Evolutionary conservation across 2,888 invertebrate species (phyloP), one percentile per base, ranked within the genome.

Genomic region (Bedellia somnulentella): DNA sequence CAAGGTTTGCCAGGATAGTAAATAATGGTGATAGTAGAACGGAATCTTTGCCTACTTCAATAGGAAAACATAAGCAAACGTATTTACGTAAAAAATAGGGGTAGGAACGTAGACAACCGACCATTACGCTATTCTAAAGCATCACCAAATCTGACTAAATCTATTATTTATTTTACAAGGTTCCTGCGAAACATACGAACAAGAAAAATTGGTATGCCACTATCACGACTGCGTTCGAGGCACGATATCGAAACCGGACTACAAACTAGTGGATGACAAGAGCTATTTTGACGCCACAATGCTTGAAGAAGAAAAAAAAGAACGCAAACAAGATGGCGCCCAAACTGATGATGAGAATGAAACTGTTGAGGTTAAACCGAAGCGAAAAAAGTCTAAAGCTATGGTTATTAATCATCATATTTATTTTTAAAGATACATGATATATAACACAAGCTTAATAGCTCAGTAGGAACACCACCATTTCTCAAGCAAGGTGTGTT

Each of bases 151-250:
- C n/a, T n/a, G n/a, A n/a, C n/a, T n/a, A n/a, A n/a, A n/a, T n/a
- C n/a, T n/a, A n/a, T n/a, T n/a, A n/a, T n/a, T n/a, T n/a, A n/a
- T n/a, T n/a, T n/a, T n/a, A n/a, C 23, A 75, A 46, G 81, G 82
- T 14, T 82, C 83, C 2, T 78, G 83, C 31, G 83, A 83, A 49
- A 82, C 82, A 0, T 68, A 68, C 32, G 78, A 78, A 35, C 83
- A 83, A 49, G 83, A 82, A 40, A 75, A 77, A 35, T 70, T 73
- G n/a, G 80, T 82, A 0, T 62, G 70, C 25, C 59, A 63, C 35
- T 84, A 82, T 49, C 75, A 80, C 47, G 82, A 83, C 47, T 79
- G 75, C 39, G 45, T 82, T 6, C 54, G 80, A 27, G 76, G 73
- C 1, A 73, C 71, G 1, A 42, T 71, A 1, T 41, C 51, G 0